Evolutionary conservation across 2,888 invertebrate species (phyloP).

Genomic region (Hyposoter dolosus): DNA sequence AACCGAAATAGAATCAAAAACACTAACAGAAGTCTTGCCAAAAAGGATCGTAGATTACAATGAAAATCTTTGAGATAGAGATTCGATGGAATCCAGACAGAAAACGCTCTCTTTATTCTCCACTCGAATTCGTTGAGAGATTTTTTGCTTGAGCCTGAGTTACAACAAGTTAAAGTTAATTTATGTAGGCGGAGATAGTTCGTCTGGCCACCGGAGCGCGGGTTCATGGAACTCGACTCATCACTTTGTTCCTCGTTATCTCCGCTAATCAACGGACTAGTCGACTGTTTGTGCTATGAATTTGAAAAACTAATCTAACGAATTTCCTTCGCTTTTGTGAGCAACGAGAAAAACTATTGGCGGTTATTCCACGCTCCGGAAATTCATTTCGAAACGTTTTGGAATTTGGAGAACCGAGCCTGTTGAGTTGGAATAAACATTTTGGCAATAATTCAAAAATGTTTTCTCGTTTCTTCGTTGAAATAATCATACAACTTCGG

Average conservation of each 20-base stretch:
- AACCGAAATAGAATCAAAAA: constrained; percentile 63
- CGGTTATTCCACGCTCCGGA: neutral
- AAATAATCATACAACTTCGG: neutral
- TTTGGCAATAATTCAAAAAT: neutral
- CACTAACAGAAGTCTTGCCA: constrained; percentile 39
- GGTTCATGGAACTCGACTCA: constrained; percentile 62
- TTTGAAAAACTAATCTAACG: neutral
- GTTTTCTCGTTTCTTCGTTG: neutral
- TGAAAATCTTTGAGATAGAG: constrained; percentile 45
- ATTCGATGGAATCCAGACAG: constrained; percentile 48
- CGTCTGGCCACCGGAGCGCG: constrained; percentile 40
- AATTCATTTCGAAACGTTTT: neutral
- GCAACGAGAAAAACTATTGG: neutral
- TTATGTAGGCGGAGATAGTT: constrained; percentile 61
- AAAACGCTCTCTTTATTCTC: constrained; percentile 1
- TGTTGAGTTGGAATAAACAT: neutral
- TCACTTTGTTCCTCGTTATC: constrained; percentile 52
- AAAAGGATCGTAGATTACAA: constrained; percentile 53
- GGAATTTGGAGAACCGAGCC: neutral
- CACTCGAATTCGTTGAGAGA: constrained; percentile 22
- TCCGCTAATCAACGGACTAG: constrained; percentile 48
- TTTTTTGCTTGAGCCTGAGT: neutral
- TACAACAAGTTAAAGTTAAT: constrained; percentile 58
- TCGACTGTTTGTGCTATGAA: neutral
- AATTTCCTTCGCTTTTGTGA: neutral